phyloP scores from a whole-genome alignment of 2,888 invertebrate genomes.

The Netelia fuscicornis region DNA sequence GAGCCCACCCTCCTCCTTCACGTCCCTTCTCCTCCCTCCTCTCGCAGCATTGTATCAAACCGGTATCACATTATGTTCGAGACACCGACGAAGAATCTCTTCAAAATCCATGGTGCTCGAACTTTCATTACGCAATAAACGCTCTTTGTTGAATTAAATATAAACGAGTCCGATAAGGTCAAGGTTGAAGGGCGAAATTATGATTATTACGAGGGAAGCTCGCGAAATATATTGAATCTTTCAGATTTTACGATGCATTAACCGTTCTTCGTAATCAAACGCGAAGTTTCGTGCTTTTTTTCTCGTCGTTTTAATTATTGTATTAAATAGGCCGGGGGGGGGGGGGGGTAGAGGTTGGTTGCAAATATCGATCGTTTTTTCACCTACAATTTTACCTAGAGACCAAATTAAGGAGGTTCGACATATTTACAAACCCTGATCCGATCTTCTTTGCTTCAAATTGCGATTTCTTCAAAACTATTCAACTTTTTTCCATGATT shows the following conservation, averaged over 20 bases:
- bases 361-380: background rate
- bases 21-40: slow-evolving; percentile 35
- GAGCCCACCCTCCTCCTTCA: slow-evolving; percentile 27
- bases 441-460: too few species aligned
- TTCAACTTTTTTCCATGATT: too few species aligned
- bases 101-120: slow-evolving; percentile 11
- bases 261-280: background rate
- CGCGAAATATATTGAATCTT: background rate
- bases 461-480: too few species aligned
- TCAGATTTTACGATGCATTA: background rate
- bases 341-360: too few species aligned
- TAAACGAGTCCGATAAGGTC: slow-evolving; percentile 3
- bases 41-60: slow-evolving; percentile 56
- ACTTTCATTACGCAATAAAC: slow-evolving; percentile 34
- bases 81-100: slow-evolving; percentile 1
- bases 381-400: too few species aligned
- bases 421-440: too few species aligned
- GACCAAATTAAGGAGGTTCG: too few species aligned
- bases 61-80: slow-evolving; percentile 53
- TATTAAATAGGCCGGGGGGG: too few species aligned
- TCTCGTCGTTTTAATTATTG: background rate
- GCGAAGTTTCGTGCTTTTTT: background rate
- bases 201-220: background rate
- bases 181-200: background rate
- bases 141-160: slow-evolving; percentile 19